These are phyloP conservation scores for Chascanopsetta lugubris DNA, from an alignment of 2,113 vertebrate species.

Conservation along the genomic window DNA sequence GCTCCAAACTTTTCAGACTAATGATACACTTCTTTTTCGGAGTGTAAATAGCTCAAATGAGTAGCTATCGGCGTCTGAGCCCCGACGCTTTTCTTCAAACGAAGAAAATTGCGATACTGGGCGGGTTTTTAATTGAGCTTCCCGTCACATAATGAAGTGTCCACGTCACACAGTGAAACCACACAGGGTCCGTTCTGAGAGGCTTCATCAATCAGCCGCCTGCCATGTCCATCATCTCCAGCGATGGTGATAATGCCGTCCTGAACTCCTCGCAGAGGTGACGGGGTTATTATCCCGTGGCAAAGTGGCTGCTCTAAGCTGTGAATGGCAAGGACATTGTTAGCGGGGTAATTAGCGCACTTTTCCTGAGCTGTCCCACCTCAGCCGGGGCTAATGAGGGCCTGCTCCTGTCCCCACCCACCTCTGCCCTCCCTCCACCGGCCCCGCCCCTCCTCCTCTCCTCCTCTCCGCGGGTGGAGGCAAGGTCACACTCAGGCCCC, in stretches of 20 bases:
- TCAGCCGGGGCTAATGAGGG: conserved; percentile 77
- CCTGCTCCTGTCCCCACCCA: conserved; percentile 56
- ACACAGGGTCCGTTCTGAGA: conserved; percentile 8
- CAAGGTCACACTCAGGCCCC: conserved; percentile 81
- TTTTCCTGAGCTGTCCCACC: conserved; percentile 77
- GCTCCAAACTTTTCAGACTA: conserved; percentile 59
- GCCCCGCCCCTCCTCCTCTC: conserved; percentile 16
- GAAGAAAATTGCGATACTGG: conserved; percentile 37
- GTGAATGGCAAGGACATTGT: conserved; percentile 80
- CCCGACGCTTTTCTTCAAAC: conserved; percentile 38
- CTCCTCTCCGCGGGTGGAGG: conserved; percentile 61
- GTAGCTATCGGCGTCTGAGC: conserved; percentile 52
- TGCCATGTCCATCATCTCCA: conserved; percentile 70
- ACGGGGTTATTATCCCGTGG: conserved; percentile 75
- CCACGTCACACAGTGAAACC: conserved; percentile 29
- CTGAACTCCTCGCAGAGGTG: conserved; percentile 73
- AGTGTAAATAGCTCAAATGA: conserved; percentile 60
- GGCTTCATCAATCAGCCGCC: conserved; percentile 39
- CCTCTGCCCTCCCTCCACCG: conserved; percentile 51
- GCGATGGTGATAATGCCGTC: conserved; percentile 72
- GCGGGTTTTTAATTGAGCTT: conserved; percentile 18
- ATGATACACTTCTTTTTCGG: conserved; percentile 63
- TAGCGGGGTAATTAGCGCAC: conserved; percentile 81
- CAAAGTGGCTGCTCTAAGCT: conserved; percentile 75
- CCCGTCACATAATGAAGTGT: conserved; percentile 34